A percentile compares a stretch with the other conserved stretches of the same genome.
phyloP scores from a whole-genome alignment of 2,113 vertebrate species.

The Anarhynchus alexandrinus region DNA sequence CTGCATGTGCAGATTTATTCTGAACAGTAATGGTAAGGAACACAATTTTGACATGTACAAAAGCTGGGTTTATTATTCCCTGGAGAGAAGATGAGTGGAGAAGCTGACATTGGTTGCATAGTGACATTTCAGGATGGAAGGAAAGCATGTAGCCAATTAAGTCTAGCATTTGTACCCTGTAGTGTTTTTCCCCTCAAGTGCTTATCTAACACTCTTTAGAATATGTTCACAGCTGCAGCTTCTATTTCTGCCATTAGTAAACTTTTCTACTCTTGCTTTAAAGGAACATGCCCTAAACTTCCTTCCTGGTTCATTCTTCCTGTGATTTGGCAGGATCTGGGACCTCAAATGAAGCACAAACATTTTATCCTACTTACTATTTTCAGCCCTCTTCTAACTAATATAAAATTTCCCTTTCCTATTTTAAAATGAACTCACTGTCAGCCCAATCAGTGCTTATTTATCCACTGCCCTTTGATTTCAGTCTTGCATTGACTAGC shows the following conservation, averaged over 20 bases:
- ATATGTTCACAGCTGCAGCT: slow-evolving; percentile 61
- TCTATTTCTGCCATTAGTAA: slow-evolving; percentile 59
- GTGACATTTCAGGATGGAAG: slow-evolving; percentile 65
- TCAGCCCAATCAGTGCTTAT: background rate
- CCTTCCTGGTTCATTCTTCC: slow-evolving; percentile 23
- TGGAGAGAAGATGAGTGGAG: slow-evolving; percentile 50
- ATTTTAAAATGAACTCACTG: background rate
- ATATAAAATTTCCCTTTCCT: background rate
- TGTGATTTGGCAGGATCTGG: background rate
- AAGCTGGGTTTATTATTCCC: slow-evolving; percentile 51
- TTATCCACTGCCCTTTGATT: background rate
- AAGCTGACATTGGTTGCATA: slow-evolving; percentile 40
- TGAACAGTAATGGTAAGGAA: slow-evolving; percentile 5
- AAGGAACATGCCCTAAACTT: slow-evolving; percentile 32
- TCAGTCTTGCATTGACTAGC: background rate
- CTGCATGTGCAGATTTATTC: background rate
- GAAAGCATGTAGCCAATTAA: slow-evolving; percentile 57
- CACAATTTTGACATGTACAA: slow-evolving; percentile 53
- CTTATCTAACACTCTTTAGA: slow-evolving; percentile 61
- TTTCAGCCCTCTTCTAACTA: background rate
- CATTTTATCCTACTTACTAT: background rate
- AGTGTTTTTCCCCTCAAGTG: slow-evolving; percentile 62
- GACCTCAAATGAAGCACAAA: background rate
- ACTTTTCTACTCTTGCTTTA: slow-evolving; percentile 39
- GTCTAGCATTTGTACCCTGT: slow-evolving; percentile 61